These are phyloP conservation scores for Thymelicus acteon DNA, from an alignment of 2,888 invertebrate genomes.

Conservation along the genomic window DNA sequence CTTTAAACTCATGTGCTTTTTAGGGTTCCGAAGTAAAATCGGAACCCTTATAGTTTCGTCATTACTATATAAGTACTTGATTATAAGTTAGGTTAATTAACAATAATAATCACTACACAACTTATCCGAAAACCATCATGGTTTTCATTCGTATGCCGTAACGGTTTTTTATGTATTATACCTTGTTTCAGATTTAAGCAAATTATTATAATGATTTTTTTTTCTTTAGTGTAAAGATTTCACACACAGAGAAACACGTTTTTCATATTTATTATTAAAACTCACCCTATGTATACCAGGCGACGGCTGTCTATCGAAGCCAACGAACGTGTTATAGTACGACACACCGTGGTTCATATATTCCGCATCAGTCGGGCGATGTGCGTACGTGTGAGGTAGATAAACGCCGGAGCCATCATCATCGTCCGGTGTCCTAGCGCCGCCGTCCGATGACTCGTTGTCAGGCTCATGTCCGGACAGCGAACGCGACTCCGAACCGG, in stretches of 20 bases:
- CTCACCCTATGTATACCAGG: constrained; percentile 79
- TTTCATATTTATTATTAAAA: constrained; percentile 37
- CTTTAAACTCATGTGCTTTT: too few relatives aligned
- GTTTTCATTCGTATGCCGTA: too few relatives aligned
- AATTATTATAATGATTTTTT: too few relatives aligned
- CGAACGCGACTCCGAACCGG: constrained; percentile 87
- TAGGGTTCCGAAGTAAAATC: too few relatives aligned
- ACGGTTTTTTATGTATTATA: too few relatives aligned
- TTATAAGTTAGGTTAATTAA: too few relatives aligned
- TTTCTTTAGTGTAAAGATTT: too few relatives aligned
- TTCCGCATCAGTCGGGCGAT: constrained; percentile 68
- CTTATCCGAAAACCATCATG: too few relatives aligned
- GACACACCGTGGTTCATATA: constrained; percentile 85
- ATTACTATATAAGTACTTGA: too few relatives aligned
- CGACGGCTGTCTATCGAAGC: constrained; percentile 79
- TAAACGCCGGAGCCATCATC: constrained; percentile 87
- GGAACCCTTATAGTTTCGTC: too few relatives aligned
- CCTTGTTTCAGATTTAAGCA: too few relatives aligned
- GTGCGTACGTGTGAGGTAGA: constrained; percentile 86
- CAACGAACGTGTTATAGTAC: constrained; percentile 86
- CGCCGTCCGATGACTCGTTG: constrained; percentile 91
- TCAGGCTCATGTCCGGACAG: constrained; percentile 90
- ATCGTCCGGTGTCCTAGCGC: constrained; percentile 87
- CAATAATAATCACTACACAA: too few relatives aligned
- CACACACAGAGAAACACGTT: neutral